Evolutionary conservation across 2,888 invertebrate genomes (phyloP), one percentile per base, ranked within the genome.

Genomic region (Saturnia japonica): DNA sequence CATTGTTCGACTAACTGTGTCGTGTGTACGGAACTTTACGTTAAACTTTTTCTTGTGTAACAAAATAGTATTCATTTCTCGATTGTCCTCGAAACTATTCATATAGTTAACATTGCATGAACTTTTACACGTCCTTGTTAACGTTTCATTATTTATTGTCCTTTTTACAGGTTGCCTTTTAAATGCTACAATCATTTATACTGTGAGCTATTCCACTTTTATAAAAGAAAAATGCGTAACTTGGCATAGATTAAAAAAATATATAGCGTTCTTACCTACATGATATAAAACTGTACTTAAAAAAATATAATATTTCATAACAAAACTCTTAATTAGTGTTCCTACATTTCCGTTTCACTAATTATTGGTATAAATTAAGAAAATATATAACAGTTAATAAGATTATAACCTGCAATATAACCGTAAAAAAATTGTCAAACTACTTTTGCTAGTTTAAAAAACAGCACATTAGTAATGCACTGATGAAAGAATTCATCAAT

Each of bases 1-100:
- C 76, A 76, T 75, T 75, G 73, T 77, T 77, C 72, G 73, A 64
- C 76, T 79, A 76, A 80, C 76, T 79, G 85, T 82, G 70, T 71
- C 68, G 76, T 76, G 75, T 73, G 74, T 75, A 76, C 74, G 28
- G 12, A n/a, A 40, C 19, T 40, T 40, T 64, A 40, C n/a, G 40
- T 40, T n/a, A 64, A 64, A 40, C n/a, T 64, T 40, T 64, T 64
- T 19, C 19, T 64, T 64, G 19, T 34, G 16, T 64, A 60, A 60
- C 14, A 64, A 19, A 25, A 19, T 3, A 19, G 34, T 40, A 34
- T 64, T 40, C 40, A 64, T 8, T 64, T 64, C 40, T 57, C 40
- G 34, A 40, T 40, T 34, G 19, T 40, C 19, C 12, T 57, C 19
- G 19, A 64, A 14, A 64, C 40, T 19, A 19, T 40, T 40, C 8